Percentiles rank a stretch among this genome's conserved stretches.
Conservation (phyloP, 2,888 invertebrate genomes). For the Euclidia mi region DNA sequence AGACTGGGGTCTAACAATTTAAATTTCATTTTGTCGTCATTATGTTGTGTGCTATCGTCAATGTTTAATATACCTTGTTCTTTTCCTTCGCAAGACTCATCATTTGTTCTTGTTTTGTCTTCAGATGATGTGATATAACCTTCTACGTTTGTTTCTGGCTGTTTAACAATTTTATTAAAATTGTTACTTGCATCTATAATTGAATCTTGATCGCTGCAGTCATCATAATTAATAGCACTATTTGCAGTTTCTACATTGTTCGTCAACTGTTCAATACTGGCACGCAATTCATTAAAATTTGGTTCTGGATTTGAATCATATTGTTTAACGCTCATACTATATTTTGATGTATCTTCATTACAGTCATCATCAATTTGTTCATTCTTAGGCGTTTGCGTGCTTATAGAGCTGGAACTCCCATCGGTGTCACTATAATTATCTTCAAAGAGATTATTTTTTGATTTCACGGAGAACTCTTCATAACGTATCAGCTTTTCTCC, state of each 20-base stretch:
- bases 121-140: slow-evolving; percentile 19
- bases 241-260: slow-evolving; percentile 1
- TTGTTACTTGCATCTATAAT: slow-evolving; percentile 34
- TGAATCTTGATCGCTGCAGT: slow-evolving; percentile 20
- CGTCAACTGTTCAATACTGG: background rate
- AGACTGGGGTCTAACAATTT: slow-evolving; percentile 17
- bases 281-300: slow-evolving; percentile 46
- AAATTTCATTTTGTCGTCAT: slow-evolving; percentile 1
- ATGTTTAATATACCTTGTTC: no score
- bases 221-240: slow-evolving; percentile 9
- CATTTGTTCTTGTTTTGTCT: slow-evolving; percentile 1
- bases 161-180: slow-evolving; percentile 12
- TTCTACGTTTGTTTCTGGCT: slow-evolving; percentile 11
- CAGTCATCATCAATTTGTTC: slow-evolving; percentile 23
- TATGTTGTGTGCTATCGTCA: background rate
- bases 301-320: slow-evolving; percentile 19
- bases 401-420: slow-evolving; percentile 41
- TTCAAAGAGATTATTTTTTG: background rate
- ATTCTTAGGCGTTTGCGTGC: background rate
- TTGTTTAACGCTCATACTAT: background rate
- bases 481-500: slow-evolving; percentile 1
- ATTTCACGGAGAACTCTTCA: background rate
- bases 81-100: slow-evolving; percentile 19
- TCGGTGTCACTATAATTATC: slow-evolving; percentile 31
- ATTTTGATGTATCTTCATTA: background rate